Evolutionary conservation across 2,113 vertebrate genomes (phyloP).

Genomic region (Carassius auratus): DNA sequence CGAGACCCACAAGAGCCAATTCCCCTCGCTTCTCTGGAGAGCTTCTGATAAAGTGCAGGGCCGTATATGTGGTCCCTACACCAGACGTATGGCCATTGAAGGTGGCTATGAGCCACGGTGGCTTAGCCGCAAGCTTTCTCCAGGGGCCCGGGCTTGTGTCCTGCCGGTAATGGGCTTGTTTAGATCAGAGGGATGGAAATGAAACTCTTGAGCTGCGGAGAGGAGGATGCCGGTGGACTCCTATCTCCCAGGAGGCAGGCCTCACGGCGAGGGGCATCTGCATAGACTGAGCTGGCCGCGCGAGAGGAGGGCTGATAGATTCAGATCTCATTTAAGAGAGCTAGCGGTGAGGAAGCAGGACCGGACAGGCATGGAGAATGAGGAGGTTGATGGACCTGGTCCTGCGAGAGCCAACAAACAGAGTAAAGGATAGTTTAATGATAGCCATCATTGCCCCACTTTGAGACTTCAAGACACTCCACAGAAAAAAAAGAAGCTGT

Average conservation of each 20-base stretch:
- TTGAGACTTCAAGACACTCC: constrained; percentile 16
- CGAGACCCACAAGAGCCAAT: constrained; percentile 77
- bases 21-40: constrained; percentile 76
- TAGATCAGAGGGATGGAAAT: constrained; percentile 82
- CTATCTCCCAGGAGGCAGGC: constrained; percentile 69
- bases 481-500: not conserved
- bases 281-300: constrained; percentile 53
- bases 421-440: constrained; percentile 37
- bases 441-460: constrained; percentile 42
- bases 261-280: constrained; percentile 53
- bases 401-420: not conserved
- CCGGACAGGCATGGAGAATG: constrained; percentile 54
- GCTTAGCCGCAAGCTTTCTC: constrained; percentile 74
- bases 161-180: constrained; percentile 79
- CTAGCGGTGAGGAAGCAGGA: not conserved
- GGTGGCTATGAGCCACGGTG: constrained; percentile 74
- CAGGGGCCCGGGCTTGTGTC: constrained; percentile 61
- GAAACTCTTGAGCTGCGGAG: constrained; percentile 71
- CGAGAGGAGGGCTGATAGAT: constrained; percentile 66
- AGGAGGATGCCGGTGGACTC: constrained; percentile 62
- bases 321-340: constrained; percentile 73
- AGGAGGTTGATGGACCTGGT: constrained; percentile 32
- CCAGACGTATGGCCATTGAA: constrained; percentile 70
- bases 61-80: constrained; percentile 56
- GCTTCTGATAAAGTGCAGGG: constrained; percentile 74